Percentiles rank a stretch among this genome's conserved stretches.
These are phyloP conservation scores for Meloidogyne exigua DNA, from an alignment of 1,140 invertebrate species.

Conservation along the genomic window DNA sequence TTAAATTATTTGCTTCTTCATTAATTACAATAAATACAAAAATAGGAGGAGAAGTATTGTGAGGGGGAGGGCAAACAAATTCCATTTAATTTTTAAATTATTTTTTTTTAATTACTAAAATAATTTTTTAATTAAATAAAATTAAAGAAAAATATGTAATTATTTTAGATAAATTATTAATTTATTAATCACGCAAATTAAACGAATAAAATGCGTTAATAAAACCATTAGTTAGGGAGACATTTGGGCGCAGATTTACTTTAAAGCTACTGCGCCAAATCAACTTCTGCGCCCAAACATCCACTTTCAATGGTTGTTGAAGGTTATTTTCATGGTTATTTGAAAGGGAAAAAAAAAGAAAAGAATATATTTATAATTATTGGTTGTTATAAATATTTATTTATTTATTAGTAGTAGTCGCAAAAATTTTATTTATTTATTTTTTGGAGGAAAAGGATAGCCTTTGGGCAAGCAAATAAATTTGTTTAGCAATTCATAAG, in stretches of 20 bases:
- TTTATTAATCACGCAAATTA: no score
- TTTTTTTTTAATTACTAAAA: background rate
- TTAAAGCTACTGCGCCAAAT: background rate
- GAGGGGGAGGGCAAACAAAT: background rate
- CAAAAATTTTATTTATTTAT: no score
- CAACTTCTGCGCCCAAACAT: background rate
- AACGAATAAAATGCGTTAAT: no score
- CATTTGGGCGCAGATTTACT: background rate
- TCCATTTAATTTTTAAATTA: slow-evolving; percentile 1
- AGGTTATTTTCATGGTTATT: slow-evolving; percentile 5
- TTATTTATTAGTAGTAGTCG: background rate
- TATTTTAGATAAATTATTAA: no score
- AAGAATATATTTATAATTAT: no score
- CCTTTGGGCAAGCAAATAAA: background rate
- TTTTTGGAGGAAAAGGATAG: background rate
- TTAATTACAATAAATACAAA: slow-evolving; percentile 6
- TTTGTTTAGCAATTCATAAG: background rate
- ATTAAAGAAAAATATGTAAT: no score
- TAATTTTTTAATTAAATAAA: no score
- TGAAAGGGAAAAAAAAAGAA: background rate
- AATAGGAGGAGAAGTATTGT: background rate
- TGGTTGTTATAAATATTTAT: background rate
- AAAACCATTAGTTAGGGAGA: no score
- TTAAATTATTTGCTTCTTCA: background rate
- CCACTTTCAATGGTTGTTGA: background rate